Evolutionary conservation across 1,140 invertebrate species (phyloP), one percentile per base, ranked within the genome.

Genomic region (Pachypsylla venusta): DNA sequence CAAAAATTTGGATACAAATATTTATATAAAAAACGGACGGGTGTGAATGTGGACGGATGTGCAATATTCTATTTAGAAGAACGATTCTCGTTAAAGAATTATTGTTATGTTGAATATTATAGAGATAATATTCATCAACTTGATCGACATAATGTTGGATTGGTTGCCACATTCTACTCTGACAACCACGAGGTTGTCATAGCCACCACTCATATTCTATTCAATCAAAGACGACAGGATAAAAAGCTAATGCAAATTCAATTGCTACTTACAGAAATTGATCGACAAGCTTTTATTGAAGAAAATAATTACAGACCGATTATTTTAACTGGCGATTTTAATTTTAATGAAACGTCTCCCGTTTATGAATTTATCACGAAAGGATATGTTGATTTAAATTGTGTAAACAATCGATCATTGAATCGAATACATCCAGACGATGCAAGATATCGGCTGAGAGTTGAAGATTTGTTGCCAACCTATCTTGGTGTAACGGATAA

Each of bases 131-230:
- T 66, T 10, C 40, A 30, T 20, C 20, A 89, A 3, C 71, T 97
- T 3, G 83, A 90, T 68, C 75, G 91, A 24, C 87, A 93, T 63
- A 96, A 97, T 73, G 81, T 98, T 39, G 93, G 80, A 0, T 67
- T 96, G 22, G 77, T 95, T 30, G 79, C 83, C 2, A 85, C 87
- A 67, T 79, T 95, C 59, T 66, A 72, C 7, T 65, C 68, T 54
- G 74, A 74, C 1, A 54, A 69, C 1, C 72, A 70, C 4, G 71
- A 81, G 20, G 70, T 92, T 54, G 77, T 89, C 25, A 78, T 97
- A 0, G 89, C 89, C 3, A 98, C 89, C 2, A 97, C 93, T 0
- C 94, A 98, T 74, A 74, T 98, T n/a, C 73, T 97, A 4, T 98
- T 87, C 69, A 97, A 97, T 76, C 90, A 89, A 0, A 82, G 75